Percentiles rank a stretch among this genome's conserved stretches.
phyloP scores from a whole-genome alignment of 2,797 vertebrate species.

The Pangasius sanitwongsei region DNA sequence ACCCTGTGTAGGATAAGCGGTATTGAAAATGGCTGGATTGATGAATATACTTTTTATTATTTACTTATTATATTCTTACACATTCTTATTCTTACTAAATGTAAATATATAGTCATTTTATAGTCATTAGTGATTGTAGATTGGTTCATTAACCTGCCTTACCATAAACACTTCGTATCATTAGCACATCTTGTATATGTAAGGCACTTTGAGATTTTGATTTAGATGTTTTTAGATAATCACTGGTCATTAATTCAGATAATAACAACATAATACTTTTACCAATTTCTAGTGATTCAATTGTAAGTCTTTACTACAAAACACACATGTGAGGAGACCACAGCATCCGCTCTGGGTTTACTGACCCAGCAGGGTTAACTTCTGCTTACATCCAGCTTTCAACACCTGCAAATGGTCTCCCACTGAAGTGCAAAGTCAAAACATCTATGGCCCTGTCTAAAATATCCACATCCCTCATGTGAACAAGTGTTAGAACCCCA shows the following conservation, averaged over 20 bases:
- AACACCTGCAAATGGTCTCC: conserved; percentile 67
- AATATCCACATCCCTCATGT: conserved; percentile 58
- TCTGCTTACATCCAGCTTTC: conserved; percentile 69
- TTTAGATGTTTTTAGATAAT: background rate
- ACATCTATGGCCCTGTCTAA: conserved; percentile 71
- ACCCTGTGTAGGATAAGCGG: too few species aligned
- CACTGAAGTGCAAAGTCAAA: conserved; percentile 71
- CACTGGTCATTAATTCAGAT: background rate
- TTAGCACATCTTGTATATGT: background rate
- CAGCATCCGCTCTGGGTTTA: conserved; percentile 34
- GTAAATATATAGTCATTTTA: background rate
- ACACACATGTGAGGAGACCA: conserved; percentile 24
- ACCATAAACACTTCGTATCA: background rate
- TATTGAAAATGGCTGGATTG: too few species aligned
- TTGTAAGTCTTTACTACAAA: conserved; percentile 8
- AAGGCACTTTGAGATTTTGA: background rate
- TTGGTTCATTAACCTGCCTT: background rate
- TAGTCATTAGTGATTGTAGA: background rate
- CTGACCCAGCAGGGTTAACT: conserved; percentile 37
- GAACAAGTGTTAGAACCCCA: conserved; percentile 56
- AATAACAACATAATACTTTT: background rate
- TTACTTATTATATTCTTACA: background rate
- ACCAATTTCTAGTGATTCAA: conserved; percentile 15
- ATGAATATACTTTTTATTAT: background rate
- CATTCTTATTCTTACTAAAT: background rate